A percentile compares a stretch with the other conserved stretches of the same genome.
Evolutionary conservation across 2,113 vertebrate genomes (phyloP).

Genomic region (Hylia prasina): DNA sequence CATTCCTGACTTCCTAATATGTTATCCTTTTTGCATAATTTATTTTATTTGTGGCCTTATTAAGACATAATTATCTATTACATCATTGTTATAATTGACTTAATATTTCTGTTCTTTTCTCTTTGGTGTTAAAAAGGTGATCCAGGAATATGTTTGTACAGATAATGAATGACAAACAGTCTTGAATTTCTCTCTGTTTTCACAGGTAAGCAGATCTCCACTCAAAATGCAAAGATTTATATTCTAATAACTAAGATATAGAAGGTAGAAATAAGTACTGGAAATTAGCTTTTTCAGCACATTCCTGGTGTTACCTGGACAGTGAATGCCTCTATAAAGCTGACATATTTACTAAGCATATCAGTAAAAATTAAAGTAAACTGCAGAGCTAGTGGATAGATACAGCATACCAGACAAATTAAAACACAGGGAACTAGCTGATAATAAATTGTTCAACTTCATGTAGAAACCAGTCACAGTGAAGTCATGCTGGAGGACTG

Average conservation of each 20-base stretch:
- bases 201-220: background rate
- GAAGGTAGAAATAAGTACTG: background rate
- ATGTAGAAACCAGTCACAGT: background rate
- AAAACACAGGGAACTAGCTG: background rate
- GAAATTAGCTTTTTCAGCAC: background rate
- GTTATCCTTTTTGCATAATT: background rate
- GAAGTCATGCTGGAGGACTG: background rate
- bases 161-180: background rate
- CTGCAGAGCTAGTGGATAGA: background rate
- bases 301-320: background rate
- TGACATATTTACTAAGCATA: background rate
- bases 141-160: background rate
- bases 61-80: background rate
- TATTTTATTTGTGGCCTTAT: background rate
- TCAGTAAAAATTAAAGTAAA: background rate
- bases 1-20: background rate
- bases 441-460: background rate
- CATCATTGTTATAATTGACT: background rate
- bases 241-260: background rate
- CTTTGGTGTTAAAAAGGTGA: background rate
- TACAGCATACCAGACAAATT: background rate
- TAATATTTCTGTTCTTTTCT: background rate
- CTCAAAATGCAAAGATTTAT: background rate
- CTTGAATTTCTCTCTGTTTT: background rate
- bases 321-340: background rate